Percentiles rank a stretch among this genome's conserved stretches.
These are phyloP conservation scores for Allygus modestus DNA, from an alignment of 2,888 invertebrate genomes.

Conservation along the genomic window DNA sequence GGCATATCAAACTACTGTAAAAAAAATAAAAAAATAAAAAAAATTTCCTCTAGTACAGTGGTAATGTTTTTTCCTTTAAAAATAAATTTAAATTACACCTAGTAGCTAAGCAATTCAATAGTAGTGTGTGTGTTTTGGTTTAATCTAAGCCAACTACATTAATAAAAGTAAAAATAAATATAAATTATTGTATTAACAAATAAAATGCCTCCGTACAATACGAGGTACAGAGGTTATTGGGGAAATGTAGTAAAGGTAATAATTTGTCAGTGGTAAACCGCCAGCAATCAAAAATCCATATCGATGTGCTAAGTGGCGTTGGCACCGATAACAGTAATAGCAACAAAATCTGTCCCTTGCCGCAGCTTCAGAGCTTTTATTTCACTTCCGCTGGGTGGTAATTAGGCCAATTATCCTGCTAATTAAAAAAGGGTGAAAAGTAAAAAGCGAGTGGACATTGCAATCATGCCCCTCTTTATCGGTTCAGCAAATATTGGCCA, in stretches of 20 bases:
- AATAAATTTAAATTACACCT: no score
- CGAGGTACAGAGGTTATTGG: no score
- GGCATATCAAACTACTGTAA: no score
- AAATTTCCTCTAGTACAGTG: no score
- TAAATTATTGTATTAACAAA: no score
- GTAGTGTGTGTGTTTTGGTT: no score
- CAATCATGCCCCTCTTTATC: slow-evolving; percentile 2
- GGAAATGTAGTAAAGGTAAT: not conserved
- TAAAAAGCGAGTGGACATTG: slow-evolving; percentile 51
- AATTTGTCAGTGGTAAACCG: not conserved
- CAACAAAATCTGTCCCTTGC: slow-evolving; percentile 35
- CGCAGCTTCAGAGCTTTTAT: slow-evolving; percentile 43
- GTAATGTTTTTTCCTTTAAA: no score
- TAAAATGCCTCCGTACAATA: no score
- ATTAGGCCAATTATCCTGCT: slow-evolving; percentile 59
- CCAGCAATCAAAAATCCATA: not conserved
- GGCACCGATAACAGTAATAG: not conserved
- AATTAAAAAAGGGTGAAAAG: slow-evolving; percentile 62
- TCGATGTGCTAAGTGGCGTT: not conserved
- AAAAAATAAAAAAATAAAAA: no score
- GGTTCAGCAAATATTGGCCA: slow-evolving; percentile 44
- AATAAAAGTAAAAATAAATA: no score
- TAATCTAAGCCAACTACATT: no score
- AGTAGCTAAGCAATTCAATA: no score
- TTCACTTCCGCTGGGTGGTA: slow-evolving; percentile 39